Percentiles rank a stretch among this genome's conserved stretches.
Conservation (phyloP, 2,888 invertebrate genomes). For the Caenorhabditis sulstoni region DNA sequence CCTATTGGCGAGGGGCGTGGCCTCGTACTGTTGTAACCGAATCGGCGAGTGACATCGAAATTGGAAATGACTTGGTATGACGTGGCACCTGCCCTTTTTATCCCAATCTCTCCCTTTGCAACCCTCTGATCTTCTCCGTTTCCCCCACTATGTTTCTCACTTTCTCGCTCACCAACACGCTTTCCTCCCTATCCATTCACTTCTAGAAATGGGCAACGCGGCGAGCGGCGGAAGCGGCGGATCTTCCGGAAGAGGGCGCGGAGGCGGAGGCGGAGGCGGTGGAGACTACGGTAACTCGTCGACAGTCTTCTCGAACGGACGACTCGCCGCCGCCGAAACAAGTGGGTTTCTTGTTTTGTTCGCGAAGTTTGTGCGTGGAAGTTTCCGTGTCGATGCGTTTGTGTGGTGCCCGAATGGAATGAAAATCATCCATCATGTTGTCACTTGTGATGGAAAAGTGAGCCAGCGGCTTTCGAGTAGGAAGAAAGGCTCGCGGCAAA, state of each 20-base stretch:
- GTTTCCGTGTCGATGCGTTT: neutral
- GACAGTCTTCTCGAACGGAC: constrained; percentile 56
- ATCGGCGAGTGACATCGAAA: no score
- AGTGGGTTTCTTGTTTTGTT: constrained; percentile 35
- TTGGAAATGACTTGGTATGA: no score
- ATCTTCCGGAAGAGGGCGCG: constrained; percentile 20
- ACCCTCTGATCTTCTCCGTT: constrained; percentile 8
- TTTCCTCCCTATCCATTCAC: neutral
- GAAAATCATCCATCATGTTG: constrained; percentile 50
- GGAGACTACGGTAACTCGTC: constrained; percentile 3
- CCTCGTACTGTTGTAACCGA: no score
- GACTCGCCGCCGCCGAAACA: constrained; percentile 56
- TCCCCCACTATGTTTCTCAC: neutral
- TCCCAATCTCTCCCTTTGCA: no score
- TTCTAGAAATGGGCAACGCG: constrained; percentile 56
- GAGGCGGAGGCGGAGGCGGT: constrained; percentile 41
- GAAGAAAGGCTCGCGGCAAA: no score
- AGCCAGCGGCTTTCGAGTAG: no score
- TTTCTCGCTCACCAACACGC: neutral
- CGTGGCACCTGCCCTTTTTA: no score
- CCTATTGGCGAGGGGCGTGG: no score
- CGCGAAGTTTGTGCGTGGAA: constrained; percentile 4
- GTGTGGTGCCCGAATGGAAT: neutral
- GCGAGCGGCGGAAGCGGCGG: constrained; percentile 48
- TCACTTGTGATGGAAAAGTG: constrained; percentile 33